Evolutionary conservation across 2,888 invertebrate genomes (phyloP).

Genomic region (Dicycla oo): DNA sequence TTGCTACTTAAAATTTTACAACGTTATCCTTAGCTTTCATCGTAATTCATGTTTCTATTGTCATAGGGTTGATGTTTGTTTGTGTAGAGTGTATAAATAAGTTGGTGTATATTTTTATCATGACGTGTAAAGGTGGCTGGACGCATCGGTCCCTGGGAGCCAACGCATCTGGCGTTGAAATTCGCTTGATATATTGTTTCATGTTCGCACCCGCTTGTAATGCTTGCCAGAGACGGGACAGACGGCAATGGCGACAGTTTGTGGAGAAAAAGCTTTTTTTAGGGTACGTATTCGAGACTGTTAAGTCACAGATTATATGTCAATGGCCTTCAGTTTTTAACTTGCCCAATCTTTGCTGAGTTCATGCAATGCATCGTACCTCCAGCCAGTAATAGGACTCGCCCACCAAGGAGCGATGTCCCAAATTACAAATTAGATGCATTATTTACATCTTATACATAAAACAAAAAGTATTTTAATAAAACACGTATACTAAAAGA

Average conservation of each 20-base stretch:
- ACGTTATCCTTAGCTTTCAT: conserved; percentile 5
- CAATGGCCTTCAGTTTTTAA: no score
- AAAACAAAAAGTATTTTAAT: no score
- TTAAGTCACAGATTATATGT: no score
- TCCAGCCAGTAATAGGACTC: no score
- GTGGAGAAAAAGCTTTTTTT: conserved; percentile 3
- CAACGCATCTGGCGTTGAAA: conserved; percentile 76
- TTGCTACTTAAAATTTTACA: conserved; percentile 25
- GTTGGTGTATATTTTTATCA: conserved; percentile 61
- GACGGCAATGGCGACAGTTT: conserved; percentile 13
- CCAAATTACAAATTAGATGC: no score
- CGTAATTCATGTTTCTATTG: background rate
- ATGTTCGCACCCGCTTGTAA: conserved; percentile 62
- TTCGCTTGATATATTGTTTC: conserved; percentile 70
- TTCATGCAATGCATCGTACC: no score
- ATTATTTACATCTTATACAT: no score
- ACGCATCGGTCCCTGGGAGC: conserved; percentile 70
- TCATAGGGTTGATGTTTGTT: conserved; percentile 42
- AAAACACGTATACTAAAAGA: no score
- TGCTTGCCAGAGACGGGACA: conserved; percentile 41
- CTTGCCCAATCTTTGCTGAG: no score
- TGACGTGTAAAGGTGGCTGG: conserved; percentile 66
- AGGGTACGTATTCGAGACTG: background rate
- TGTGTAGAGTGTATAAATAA: background rate
- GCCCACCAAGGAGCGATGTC: no score